phyloP scores from a whole-genome alignment of 2,113 vertebrate genomes.

The Cnemophilus loriae region DNA sequence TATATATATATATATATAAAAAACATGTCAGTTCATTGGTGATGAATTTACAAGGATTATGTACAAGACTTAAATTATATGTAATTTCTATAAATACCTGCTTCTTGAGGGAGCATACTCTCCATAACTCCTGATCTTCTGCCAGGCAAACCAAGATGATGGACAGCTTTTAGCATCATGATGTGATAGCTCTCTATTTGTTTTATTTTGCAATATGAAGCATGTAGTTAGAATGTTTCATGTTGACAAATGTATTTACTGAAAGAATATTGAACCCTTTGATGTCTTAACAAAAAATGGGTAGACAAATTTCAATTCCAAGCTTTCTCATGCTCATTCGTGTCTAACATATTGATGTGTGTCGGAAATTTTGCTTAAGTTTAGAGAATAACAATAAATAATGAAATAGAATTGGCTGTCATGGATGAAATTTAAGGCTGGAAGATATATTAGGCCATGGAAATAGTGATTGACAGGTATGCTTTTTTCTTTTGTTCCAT shows the following conservation, averaged over 20 bases:
- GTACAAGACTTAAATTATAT: background rate
- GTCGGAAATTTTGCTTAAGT: background rate
- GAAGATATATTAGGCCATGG: background rate
- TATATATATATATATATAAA: background rate
- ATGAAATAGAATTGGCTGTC: background rate
- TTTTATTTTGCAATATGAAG: background rate
- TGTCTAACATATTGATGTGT: background rate
- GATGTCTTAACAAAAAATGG: background rate
- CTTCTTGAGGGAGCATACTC: background rate
- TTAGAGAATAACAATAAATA: background rate
- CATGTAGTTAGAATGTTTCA: background rate
- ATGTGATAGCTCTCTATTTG: background rate
- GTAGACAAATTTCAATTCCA: background rate
- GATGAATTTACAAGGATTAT: background rate
- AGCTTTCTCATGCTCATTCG: background rate
- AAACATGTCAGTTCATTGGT: background rate
- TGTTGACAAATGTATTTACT: background rate
- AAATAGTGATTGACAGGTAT: background rate
- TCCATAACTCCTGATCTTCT: background rate
- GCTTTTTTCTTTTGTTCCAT: background rate
- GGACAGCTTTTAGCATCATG: background rate
- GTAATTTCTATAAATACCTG: slow-evolving; percentile 1
- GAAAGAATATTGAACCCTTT: background rate
- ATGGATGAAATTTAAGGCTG: background rate
- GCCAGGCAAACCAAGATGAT: background rate